A percentile compares a stretch with the other conserved stretches of the same genome.
Conservation (phyloP, 2,797 vertebrate species). For the Enteromius anoplus region DNA sequence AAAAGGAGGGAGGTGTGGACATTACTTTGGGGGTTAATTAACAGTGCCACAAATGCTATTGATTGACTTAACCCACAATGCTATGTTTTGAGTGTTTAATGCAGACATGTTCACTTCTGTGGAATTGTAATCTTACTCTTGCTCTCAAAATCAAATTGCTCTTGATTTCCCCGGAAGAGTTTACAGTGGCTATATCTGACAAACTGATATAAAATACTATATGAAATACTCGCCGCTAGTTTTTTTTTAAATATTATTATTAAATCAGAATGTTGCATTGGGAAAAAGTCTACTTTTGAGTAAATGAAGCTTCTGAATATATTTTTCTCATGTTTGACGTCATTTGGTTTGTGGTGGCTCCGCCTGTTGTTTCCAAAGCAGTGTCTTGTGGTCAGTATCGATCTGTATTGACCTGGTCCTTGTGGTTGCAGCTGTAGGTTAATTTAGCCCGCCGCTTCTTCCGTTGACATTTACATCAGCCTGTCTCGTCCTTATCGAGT, state of each 20-base stretch:
- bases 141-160: constrained; percentile 33
- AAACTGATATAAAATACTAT: constrained; percentile 27
- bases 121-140: constrained; percentile 22
- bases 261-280: constrained; percentile 30
- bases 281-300: neutral
- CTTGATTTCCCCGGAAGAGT: constrained; percentile 42
- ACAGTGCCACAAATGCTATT: neutral
- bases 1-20: neutral
- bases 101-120: constrained; percentile 15
- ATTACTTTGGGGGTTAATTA: neutral
- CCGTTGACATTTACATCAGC: constrained; percentile 69
- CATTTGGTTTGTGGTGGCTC: constrained; percentile 34
- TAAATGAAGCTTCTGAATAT: constrained; percentile 6
- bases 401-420: constrained; percentile 60
- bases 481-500: constrained; percentile 60
- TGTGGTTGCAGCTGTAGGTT: constrained; percentile 63
- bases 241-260: neutral
- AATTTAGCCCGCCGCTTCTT: constrained; percentile 61
- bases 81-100: constrained; percentile 5
- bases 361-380: constrained; percentile 60
- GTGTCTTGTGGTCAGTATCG: constrained; percentile 69
- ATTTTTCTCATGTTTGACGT: constrained; percentile 31
- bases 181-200: constrained; percentile 37
- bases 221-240: neutral
- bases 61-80: neutral